Conservation (phyloP, 2,888 invertebrate species). For the Melitaea athalia region DNA sequence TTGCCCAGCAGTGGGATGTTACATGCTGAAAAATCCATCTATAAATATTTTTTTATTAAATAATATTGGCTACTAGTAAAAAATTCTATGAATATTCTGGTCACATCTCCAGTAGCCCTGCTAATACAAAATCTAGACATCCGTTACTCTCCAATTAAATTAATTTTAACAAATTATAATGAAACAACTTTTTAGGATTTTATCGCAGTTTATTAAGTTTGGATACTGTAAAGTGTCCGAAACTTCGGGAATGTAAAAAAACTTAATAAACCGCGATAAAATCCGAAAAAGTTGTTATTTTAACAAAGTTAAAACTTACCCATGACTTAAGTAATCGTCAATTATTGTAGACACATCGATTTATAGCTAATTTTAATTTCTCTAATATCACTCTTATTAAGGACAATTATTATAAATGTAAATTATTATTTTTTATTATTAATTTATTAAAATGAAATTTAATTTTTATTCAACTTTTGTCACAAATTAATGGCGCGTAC, state of each 20-base stretch:
- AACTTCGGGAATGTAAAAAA: no score
- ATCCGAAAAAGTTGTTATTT: no score
- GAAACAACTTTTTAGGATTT: no score
- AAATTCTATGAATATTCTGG: neutral
- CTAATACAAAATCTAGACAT: neutral
- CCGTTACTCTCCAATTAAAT: conserved; percentile 1
- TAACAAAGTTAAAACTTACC: conserved; percentile 8
- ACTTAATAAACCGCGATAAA: no score
- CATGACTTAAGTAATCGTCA: conserved; percentile 26
- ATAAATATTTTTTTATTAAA: no score
- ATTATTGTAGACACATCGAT: conserved; percentile 16
- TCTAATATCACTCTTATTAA: conserved; percentile 9
- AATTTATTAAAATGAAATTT: conserved; percentile 6
- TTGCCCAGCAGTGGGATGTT: no score
- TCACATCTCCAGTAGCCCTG: neutral
- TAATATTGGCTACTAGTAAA: neutral
- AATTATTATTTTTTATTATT: neutral
- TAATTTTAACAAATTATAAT: neutral
- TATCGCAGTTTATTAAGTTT: no score
- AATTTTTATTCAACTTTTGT: conserved; percentile 3
- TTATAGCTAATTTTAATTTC: neutral
- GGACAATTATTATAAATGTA: neutral
- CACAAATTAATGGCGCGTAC: neutral
- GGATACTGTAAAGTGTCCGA: no score
- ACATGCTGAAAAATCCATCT: no score